Percentiles rank a stretch among this genome's conserved stretches.
Conservation (phyloP, 1,140 invertebrate species). For the Mactra quadrangularis region DNA sequence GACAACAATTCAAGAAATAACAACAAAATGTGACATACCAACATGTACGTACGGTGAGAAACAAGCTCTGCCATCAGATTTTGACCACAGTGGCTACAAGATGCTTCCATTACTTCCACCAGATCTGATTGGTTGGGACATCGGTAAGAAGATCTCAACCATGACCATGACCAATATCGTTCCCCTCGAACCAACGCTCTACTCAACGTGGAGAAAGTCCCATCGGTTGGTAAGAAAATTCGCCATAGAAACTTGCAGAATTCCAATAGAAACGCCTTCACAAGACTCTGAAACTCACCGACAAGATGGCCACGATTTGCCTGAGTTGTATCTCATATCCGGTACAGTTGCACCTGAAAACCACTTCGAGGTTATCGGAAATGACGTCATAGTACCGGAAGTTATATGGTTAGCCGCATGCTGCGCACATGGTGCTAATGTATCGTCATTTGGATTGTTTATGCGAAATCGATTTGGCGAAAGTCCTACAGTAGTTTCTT, state of each 20-base stretch:
- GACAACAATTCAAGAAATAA: constrained; percentile 27
- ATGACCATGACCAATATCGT: constrained; percentile 71
- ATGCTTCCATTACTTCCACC: constrained; percentile 69
- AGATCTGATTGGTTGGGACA: constrained; percentile 64
- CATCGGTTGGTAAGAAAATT: constrained; percentile 60
- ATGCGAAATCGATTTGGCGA: constrained; percentile 56
- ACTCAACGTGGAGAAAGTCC: constrained; percentile 64
- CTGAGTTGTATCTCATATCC: constrained; percentile 63
- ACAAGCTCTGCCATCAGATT: constrained; percentile 66
- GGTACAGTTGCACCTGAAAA: constrained; percentile 66
- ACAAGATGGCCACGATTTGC: constrained; percentile 18
- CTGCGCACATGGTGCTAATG: constrained; percentile 63
- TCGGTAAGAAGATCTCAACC: constrained; percentile 63
- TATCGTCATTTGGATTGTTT: constrained; percentile 67
- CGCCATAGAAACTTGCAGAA: constrained; percentile 66
- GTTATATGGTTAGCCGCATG: constrained; percentile 73
- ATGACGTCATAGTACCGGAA: constrained; percentile 72
- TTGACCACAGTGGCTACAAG: constrained; percentile 63
- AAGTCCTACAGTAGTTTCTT: constrained; percentile 33
- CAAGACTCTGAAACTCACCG: neutral
- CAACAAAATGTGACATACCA: constrained; percentile 18
- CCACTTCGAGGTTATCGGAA: constrained; percentile 68
- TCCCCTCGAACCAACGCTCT: constrained; percentile 67
- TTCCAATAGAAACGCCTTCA: constrained; percentile 45
- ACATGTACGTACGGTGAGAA: constrained; percentile 60